Percentiles rank a stretch among this genome's conserved stretches.
Conservation (phyloP, 2,888 invertebrate genomes). For the Tiphia femorata region DNA sequence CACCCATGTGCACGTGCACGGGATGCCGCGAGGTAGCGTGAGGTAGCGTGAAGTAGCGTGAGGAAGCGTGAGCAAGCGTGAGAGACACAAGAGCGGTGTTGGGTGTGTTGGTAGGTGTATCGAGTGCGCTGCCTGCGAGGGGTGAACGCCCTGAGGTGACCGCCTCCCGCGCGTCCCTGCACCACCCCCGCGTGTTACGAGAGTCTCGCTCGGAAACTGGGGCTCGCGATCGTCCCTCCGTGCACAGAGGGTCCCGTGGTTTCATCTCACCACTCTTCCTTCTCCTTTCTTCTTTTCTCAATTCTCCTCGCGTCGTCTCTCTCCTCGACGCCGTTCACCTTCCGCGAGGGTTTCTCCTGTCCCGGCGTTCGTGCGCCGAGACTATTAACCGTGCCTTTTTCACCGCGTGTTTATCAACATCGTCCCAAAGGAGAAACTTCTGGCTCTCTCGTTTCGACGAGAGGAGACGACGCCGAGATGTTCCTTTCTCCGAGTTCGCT, state of each 20-base stretch:
- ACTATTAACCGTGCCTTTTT: no score
- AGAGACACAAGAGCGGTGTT: slow-evolving; percentile 16
- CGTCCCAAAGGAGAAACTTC: no score
- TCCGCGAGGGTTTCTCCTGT: background rate
- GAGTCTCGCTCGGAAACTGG: slow-evolving; percentile 46
- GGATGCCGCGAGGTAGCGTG: background rate
- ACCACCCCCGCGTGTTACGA: slow-evolving; percentile 19
- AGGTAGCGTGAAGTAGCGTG: background rate
- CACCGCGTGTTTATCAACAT: no score
- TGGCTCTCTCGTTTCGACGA: no score
- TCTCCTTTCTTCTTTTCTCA: slow-evolving; percentile 15
- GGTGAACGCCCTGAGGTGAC: slow-evolving; percentile 59
- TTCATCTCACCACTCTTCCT: slow-evolving; percentile 25
- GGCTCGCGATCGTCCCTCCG: slow-evolving; percentile 38
- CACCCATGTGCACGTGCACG: slow-evolving; percentile 5
- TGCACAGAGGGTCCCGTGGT: slow-evolving; percentile 22
- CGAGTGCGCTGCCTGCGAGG: slow-evolving; percentile 53
- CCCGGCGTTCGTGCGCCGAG: no score
- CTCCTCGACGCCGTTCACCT: background rate
- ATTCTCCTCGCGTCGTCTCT: background rate
- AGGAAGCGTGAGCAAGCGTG: slow-evolving; percentile 5
- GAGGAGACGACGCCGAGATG: no score
- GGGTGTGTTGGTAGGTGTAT: slow-evolving; percentile 35
- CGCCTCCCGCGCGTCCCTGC: slow-evolving; percentile 50
- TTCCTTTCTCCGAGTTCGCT: no score